A percentile compares a stretch with the other conserved stretches of the same genome.
phyloP scores from a whole-genome alignment of 1,140 invertebrate genomes.

The Drosophila parabipectinata region DNA sequence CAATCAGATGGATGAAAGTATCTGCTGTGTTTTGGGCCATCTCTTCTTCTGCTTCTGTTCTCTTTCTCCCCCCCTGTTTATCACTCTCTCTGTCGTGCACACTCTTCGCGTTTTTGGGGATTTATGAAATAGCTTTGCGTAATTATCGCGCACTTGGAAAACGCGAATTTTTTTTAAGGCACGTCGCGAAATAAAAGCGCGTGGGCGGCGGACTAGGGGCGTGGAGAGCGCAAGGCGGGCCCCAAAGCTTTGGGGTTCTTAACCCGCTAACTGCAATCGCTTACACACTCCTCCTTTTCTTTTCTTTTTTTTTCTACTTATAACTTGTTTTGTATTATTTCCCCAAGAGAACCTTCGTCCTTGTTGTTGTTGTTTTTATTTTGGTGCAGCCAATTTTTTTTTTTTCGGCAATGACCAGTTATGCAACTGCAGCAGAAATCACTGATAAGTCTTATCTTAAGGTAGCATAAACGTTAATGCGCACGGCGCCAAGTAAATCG shows the following conservation, averaged over 20 bases:
- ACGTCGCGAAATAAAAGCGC: conserved; percentile 16
- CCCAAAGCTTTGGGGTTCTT: conserved; percentile 31
- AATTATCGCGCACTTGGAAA: conserved; percentile 69
- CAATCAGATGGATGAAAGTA: conserved; percentile 68
- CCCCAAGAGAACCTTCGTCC: conserved; percentile 16
- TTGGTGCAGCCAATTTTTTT: background rate
- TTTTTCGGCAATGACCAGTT: conserved; percentile 47
- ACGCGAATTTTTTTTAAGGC: conserved; percentile 29
- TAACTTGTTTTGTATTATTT: conserved; percentile 7
- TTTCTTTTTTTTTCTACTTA: conserved; percentile 21
- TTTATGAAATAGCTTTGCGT: conserved; percentile 8
- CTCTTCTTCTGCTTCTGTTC: conserved; percentile 11
- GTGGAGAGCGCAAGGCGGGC: conserved; percentile 6
- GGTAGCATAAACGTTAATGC: background rate
- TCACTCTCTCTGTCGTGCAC: conserved; percentile 2
- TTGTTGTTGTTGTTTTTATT: conserved; percentile 21
- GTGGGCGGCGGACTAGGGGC: conserved; percentile 9
- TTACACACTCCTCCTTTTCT: conserved; percentile 11
- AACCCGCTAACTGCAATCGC: conserved; percentile 12
- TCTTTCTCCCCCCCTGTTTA: too few species aligned
- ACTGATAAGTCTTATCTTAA: conserved; percentile 26
- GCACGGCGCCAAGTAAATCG: conserved; percentile 12
- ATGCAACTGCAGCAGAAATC: conserved; percentile 45
- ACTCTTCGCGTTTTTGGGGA: background rate
- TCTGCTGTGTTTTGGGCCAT: conserved; percentile 73